Percentiles rank a stretch among this genome's conserved stretches.
phyloP scores from a whole-genome alignment of 1,140 invertebrate species.

The Drosophila aff. region DNA sequence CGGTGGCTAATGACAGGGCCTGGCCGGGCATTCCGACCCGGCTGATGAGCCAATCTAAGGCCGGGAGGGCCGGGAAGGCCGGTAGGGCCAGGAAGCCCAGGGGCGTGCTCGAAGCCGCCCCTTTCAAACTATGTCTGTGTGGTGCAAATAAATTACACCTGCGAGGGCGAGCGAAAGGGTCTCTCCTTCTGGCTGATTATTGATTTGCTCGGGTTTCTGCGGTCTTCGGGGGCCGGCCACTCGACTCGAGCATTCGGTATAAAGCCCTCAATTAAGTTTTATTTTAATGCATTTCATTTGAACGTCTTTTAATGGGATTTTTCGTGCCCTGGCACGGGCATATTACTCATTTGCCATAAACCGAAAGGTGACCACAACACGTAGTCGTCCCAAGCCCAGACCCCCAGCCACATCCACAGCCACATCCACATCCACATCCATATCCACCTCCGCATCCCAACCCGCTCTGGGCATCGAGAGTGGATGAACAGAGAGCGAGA shows the following conservation, averaged over 20 bases:
- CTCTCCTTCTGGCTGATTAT: slow-evolving; percentile 55
- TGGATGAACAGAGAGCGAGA: slow-evolving; percentile 20
- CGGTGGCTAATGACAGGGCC: slow-evolving; percentile 56
- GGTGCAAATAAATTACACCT: slow-evolving; percentile 66
- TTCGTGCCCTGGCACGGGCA: slow-evolving; percentile 60
- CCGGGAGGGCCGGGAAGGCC: background rate
- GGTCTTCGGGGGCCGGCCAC: slow-evolving; percentile 24
- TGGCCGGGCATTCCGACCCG: background rate
- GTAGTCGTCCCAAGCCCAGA: slow-evolving; percentile 47
- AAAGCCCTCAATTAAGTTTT: slow-evolving; percentile 81
- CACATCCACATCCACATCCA: slow-evolving; percentile 7
- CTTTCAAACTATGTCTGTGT: slow-evolving; percentile 35
- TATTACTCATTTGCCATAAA: slow-evolving; percentile 83
- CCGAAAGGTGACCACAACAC: slow-evolving; percentile 82
- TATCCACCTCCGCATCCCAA: slow-evolving; percentile 12
- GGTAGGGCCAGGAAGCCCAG: slow-evolving; percentile 32
- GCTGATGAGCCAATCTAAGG: slow-evolving; percentile 69
- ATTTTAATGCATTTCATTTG: slow-evolving; percentile 82
- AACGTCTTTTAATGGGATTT: slow-evolving; percentile 81
- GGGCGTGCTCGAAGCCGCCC: slow-evolving; percentile 34
- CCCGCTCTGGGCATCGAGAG: no score
- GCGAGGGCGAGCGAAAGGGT: slow-evolving; percentile 17
- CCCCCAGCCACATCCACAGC: slow-evolving; percentile 21
- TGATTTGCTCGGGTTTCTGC: slow-evolving; percentile 72
- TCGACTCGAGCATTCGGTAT: slow-evolving; percentile 43